Evolutionary conservation across 2,888 invertebrate species (phyloP).

Genomic region (Silvanus unidentatus): DNA sequence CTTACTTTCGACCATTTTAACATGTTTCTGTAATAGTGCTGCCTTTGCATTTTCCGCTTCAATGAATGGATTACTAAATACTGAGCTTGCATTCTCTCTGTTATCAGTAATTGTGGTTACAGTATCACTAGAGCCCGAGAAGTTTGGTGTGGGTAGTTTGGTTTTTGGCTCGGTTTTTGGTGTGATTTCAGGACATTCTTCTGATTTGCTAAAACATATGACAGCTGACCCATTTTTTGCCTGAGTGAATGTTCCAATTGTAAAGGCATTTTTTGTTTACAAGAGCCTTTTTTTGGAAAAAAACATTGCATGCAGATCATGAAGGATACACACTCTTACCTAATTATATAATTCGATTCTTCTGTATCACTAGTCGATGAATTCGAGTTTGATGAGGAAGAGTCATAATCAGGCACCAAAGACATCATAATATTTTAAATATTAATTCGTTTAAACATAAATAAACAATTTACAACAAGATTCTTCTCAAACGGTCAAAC

Average conservation of each 20-base stretch:
- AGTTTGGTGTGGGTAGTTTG: slow-evolving; percentile 60
- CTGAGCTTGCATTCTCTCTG: slow-evolving; percentile 55
- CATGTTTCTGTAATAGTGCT: slow-evolving; percentile 75
- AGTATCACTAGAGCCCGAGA: slow-evolving; percentile 46
- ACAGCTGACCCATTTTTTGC: slow-evolving; percentile 43
- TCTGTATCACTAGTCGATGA: slow-evolving; percentile 48
- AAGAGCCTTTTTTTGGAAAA: slow-evolving; percentile 1
- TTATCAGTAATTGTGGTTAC: slow-evolving; percentile 38
- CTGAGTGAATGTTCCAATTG: slow-evolving; percentile 21
- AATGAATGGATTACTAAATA: slow-evolving; percentile 81
- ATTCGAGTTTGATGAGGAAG: slow-evolving; percentile 42
- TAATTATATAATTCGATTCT: slow-evolving; percentile 41
- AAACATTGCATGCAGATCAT: not conserved
- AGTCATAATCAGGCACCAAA: slow-evolving; percentile 61
- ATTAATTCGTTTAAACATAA: too few species aligned
- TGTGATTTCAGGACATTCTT: slow-evolving; percentile 16
- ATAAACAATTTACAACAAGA: too few species aligned
- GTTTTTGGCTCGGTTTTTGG: slow-evolving; percentile 10
- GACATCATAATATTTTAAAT: slow-evolving; percentile 48
- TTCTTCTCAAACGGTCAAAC: too few species aligned
- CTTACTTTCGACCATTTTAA: slow-evolving; percentile 78
- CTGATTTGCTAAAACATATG: slow-evolving; percentile 38
- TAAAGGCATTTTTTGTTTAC: slow-evolving; percentile 1
- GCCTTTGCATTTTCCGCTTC: slow-evolving; percentile 82
- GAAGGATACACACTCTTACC: slow-evolving; percentile 25